Evolutionary conservation across 2,797 vertebrate genomes (phyloP), one percentile per base, ranked within the genome.

Genomic region (Microctenopoma lineatum): DNA sequence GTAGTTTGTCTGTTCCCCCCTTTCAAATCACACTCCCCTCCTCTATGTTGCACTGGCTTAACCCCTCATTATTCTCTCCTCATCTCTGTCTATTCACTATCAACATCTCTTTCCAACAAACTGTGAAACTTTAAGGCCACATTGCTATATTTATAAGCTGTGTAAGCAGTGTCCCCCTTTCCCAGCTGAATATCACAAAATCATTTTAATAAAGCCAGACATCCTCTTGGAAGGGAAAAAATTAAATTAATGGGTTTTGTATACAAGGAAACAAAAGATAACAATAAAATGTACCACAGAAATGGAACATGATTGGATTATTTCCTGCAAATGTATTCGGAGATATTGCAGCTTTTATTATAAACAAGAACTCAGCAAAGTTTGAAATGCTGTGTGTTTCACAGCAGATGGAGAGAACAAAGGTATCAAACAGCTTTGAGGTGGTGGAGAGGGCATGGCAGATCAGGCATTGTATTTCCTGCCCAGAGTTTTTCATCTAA

Each of bases 1-100:
- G 80, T 77, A 76, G 80, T 96, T 92, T 82, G 85, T 95, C 94
- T 94, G 61, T 53, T 34, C 32, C 32, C 32, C 36, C 64, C 66
- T 57, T 29, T 62, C 15, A 11, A 59, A 64, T 56, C 51, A n/a
- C 69, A 63, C 61, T 55, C 60, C 27, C 48, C 18, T 45, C 44
- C 55, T 65, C 13, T 48, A 25, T 54, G 71, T 69, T 73, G 63
- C 59, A 58, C 77, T 75, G 52, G 44, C 73, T 83, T 46, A 59
- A 48, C 67, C 63, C 50, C 64, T 75, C 53, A 73, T 85, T 81
- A 75, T 63, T 82, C 72, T 58, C 57, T 69, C 56, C 69, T 56
- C 41, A 48, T 58, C 75, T 58, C 34, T 29, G 25, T 73, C 68
- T 57, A 50, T 66, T 75, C 73, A 66, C 59, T 55, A 65, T 77